Percentiles rank a stretch among this genome's conserved stretches.
Conservation (phyloP, 2,113 vertebrate genomes). For the Salvelinus alpinus region DNA sequence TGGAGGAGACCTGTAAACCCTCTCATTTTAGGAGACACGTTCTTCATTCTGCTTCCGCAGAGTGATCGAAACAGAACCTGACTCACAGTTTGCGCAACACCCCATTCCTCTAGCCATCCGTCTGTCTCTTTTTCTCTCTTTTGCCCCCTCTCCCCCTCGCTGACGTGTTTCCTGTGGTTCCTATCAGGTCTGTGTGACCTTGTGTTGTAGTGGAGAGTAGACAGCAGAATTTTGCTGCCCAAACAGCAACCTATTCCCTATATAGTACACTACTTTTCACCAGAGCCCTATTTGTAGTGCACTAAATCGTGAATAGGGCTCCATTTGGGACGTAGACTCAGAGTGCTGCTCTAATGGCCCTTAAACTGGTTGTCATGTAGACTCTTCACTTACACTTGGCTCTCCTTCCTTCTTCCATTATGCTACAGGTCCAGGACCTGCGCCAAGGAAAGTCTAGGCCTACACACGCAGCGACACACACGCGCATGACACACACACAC, state of each 20-base stretch:
- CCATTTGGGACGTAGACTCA: no score
- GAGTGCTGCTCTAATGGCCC: background rate
- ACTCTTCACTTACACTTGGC: constrained; percentile 19
- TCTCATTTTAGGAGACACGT: background rate
- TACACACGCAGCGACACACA: background rate
- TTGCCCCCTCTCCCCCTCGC: background rate
- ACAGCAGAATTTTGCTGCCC: no score
- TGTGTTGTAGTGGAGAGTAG: background rate
- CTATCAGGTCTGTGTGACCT: constrained; percentile 1
- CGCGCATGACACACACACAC: background rate
- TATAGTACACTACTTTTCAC: no score
- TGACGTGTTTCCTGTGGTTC: no score
- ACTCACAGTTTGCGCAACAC: background rate
- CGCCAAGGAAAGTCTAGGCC: background rate
- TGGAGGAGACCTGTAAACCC: background rate
- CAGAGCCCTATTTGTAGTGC: no score
- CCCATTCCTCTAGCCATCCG: background rate
- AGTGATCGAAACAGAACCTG: no score
- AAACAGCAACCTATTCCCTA: no score
- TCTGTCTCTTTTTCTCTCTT: background rate
- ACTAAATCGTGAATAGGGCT: no score
- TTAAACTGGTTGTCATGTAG: background rate
- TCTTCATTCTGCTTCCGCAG: background rate
- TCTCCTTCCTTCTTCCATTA: constrained; percentile 4
- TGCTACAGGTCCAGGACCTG: constrained; percentile 17